phyloP scores from a whole-genome alignment of 2,113 vertebrate species.

The Ranitomeya variabilis region DNA sequence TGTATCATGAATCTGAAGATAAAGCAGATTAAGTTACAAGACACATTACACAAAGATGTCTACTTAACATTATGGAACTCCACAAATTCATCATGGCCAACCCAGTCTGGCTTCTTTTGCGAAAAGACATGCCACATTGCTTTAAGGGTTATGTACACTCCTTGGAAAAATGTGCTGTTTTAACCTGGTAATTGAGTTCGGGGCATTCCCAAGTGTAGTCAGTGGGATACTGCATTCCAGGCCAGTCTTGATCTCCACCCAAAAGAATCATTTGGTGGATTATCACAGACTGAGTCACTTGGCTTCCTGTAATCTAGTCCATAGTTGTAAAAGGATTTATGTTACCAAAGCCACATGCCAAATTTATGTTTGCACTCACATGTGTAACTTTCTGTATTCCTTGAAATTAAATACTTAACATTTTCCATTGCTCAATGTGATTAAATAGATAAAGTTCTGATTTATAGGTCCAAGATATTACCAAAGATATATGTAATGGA shows the following conservation, averaged over 20 bases:
- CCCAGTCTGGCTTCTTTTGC: constrained; percentile 2
- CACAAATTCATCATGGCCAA: constrained; percentile 24
- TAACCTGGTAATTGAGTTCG: constrained; percentile 56
- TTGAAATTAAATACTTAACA: constrained; percentile 17
- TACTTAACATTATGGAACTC: constrained; percentile 19
- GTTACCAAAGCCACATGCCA: constrained; percentile 28
- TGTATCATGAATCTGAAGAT: neutral
- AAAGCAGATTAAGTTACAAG: constrained; percentile 31
- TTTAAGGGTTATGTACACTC: constrained; percentile 52
- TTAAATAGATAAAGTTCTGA: neutral
- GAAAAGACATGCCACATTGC: constrained; percentile 41
- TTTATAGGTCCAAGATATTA: neutral
- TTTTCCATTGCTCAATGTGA: neutral
- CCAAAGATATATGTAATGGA: neutral
- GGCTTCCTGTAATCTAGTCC: constrained; percentile 49
- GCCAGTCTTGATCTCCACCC: constrained; percentile 42
- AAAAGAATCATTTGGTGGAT: constrained; percentile 53
- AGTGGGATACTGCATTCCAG: constrained; percentile 53
- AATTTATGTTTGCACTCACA: constrained; percentile 37
- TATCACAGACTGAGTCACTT: constrained; percentile 52
- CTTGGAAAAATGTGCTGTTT: constrained; percentile 54
- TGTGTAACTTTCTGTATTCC: neutral
- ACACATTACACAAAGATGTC: constrained; percentile 38
- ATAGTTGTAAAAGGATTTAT: constrained; percentile 38
- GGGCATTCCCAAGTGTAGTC: constrained; percentile 40